phyloP scores from a whole-genome alignment of 2,113 vertebrate genomes.

The Ptyas mucosa region DNA sequence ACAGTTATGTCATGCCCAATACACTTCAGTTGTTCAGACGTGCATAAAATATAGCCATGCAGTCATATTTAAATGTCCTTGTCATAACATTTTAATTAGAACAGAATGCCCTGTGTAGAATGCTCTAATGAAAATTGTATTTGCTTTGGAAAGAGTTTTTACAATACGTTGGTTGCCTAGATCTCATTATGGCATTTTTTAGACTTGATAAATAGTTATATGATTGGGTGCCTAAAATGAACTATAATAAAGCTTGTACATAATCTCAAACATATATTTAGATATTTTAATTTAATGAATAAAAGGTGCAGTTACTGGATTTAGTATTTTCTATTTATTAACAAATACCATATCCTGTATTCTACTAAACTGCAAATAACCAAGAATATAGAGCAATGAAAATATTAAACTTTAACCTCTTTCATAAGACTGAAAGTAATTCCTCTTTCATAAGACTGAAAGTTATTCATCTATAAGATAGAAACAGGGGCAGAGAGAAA shows the following conservation, averaged over 20 bases:
- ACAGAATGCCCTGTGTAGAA: conserved; percentile 27
- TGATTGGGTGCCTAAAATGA: conserved; percentile 3
- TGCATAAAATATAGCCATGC: conserved; percentile 54
- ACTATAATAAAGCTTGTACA: background rate
- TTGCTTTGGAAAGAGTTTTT: conserved; percentile 44
- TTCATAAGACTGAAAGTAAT: background rate
- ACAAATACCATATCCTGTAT: background rate
- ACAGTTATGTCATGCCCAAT: conserved; percentile 40
- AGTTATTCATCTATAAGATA: background rate
- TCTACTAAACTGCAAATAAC: background rate
- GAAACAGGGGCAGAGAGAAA: background rate
- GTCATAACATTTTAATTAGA: conserved; percentile 63
- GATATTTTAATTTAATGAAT: background rate
- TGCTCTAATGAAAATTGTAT: conserved; percentile 16
- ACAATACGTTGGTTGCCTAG: conserved; percentile 40
- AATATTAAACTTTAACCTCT: background rate
- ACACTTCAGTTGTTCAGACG: conserved; percentile 56
- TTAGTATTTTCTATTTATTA: background rate
- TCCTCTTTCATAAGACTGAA: background rate
- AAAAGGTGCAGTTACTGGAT: background rate
- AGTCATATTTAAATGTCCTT: conserved; percentile 56
- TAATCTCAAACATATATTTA: background rate
- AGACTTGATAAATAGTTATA: conserved; percentile 19
- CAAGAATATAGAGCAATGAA: background rate
- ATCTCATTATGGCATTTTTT: conserved; percentile 25